Base-by-base conservation (phyloP, 2,113 vertebrate species). In the Apodemus speciosus region DNA sequence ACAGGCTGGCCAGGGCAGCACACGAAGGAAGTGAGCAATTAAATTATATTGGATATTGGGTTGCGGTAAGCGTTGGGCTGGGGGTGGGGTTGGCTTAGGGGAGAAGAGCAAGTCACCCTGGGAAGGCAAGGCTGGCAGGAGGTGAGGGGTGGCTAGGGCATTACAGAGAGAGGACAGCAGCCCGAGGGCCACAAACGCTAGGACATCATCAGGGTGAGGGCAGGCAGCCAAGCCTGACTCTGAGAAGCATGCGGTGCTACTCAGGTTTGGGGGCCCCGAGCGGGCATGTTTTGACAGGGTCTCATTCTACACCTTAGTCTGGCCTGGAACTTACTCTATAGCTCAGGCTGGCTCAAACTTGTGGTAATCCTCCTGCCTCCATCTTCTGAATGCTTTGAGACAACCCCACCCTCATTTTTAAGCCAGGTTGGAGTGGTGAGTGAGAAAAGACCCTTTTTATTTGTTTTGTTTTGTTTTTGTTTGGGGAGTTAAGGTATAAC, bases 61-160 rank as follows among this genome's bases (percentile, higher is more conserved):
- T 13, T n/a, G 60, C 15, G 30, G 64, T 14, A 2, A 71, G 23
- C 10, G 51, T 69, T 46, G 43, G 43, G 58, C 5, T 2, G 0
- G 16, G 69, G 89, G 62, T 32, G 35, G 30, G 11, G 5, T 21
- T 10, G 16, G 68, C 38, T 11, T 30, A 32, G 23, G 38, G 56
- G 25, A n/a, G 62, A 80, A 2, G 4, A 27, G 9, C 32, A 38
- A 40, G 9, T 69, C 32, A 38, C 49, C 21, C 46, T 49, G 1
- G 4, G 8, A 2, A 80, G 30, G 40, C 25, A 51, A 66, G 46
- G 23, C 51, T 32, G 64, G 18, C 0, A 0, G 13, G 87, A 62
- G 25, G 35, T 2, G 0, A 83, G 46, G 16, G 32, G 4, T 1
- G 3, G 38, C 43, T 11, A 16, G 80, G 6, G 35, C 16, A 1